Conservation (phyloP, 2,888 invertebrate species). For the Thereva unica region DNA sequence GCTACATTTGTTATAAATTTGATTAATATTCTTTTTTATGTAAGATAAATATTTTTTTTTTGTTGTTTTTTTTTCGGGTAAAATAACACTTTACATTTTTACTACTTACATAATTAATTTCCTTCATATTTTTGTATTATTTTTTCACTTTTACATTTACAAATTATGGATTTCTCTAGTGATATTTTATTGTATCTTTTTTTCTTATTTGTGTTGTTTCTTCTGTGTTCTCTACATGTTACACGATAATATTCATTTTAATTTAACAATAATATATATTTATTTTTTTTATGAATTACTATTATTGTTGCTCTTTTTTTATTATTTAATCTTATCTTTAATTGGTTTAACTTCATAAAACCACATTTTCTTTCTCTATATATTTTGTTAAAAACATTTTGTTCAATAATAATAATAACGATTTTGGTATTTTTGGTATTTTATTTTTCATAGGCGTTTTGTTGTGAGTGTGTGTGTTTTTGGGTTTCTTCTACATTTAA, state of each 20-base stretch:
- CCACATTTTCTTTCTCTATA: background rate
- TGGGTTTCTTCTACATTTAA: constrained; percentile 43
- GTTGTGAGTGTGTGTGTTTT: background rate
- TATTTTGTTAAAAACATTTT: too few species aligned
- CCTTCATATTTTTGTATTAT: constrained; percentile 21
- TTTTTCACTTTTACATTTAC: constrained; percentile 25
- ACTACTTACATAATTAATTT: constrained; percentile 24
- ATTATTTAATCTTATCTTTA: constrained; percentile 10
- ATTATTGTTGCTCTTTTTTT: constrained; percentile 28
- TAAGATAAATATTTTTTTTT: background rate
- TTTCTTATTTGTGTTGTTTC: constrained; percentile 23
- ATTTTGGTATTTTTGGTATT: too few species aligned
- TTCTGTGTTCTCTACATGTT: background rate
- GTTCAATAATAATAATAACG: too few species aligned
- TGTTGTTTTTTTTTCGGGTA: background rate
- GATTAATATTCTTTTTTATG: constrained; percentile 8
- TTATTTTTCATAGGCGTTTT: background rate
- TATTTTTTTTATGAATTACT: constrained; percentile 12
- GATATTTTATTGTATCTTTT: constrained; percentile 28
- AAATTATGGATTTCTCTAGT: constrained; percentile 23
- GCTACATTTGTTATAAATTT: background rate
- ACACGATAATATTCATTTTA: too few species aligned
- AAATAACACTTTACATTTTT: constrained; percentile 3
- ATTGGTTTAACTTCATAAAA: constrained; percentile 4
- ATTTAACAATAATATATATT: background rate